Evolutionary conservation across 1,140 invertebrate genomes (phyloP).

Genomic region (Campodea augens): DNA sequence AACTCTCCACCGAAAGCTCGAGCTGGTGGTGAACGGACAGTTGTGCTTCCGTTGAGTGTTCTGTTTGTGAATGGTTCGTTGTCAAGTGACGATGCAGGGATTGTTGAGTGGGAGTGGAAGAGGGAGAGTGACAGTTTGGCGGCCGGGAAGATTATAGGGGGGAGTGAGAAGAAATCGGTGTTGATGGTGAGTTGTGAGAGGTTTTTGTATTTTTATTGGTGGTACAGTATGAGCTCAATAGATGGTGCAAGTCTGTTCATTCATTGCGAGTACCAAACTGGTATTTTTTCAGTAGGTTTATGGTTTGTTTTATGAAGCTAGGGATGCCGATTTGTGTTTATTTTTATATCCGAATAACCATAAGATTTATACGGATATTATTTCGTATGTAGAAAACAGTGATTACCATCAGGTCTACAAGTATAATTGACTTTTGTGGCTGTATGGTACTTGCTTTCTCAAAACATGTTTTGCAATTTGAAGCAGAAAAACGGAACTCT

Average conservation of each 20-base stretch:
- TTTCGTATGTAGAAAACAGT: no score
- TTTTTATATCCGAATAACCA: no score
- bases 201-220: neutral
- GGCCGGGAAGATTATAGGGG: conserved; percentile 53
- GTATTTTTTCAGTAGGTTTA: neutral
- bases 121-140: conserved; percentile 61
- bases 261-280: no score
- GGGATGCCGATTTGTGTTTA: no score
- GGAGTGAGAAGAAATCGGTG: conserved; percentile 50
- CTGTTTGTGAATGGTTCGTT: conserved; percentile 65
- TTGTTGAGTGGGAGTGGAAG: conserved; percentile 68
- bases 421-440: no score
- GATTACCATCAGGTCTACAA: no score
- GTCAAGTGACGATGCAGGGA: conserved; percentile 71
- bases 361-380: no score
- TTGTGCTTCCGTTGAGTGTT: conserved; percentile 50
- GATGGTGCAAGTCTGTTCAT: no score
- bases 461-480: no score
- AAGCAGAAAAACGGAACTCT: no score
- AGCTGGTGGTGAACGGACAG: conserved; percentile 61
- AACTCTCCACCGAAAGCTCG: conserved; percentile 74
- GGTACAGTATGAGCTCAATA: no score
- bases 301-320: neutral
- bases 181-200: conserved; percentile 38
- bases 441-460: no score